Evolutionary conservation across 92 coral and sea anemone genomes (phyloP), one percentile per base, ranked within the genome.

Genomic region (Hydrozoanthus gracilis): DNA sequence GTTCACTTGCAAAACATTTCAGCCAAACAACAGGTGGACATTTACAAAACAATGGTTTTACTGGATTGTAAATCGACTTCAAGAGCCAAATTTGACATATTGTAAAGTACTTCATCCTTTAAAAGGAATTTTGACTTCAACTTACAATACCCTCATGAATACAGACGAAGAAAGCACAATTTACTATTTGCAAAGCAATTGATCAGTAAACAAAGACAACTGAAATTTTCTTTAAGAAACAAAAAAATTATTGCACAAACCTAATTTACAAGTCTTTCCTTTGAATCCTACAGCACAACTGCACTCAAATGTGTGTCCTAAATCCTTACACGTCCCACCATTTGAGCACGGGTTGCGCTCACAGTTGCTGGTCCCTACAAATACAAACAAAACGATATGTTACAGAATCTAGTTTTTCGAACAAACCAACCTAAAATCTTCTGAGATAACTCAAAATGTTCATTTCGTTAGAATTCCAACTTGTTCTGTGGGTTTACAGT

Each of bases 201-300:
- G 39, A 27, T 27, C 39, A 27, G 39, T 27, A 27, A 27, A 27
- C 39, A 27, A 27, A 27, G 39, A 27, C 2, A 2, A 27, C 39
- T 27, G 39, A 27, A 27, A 27, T 27, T 27, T 27, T 27, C 39
- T 27, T 27, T 27, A 27, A 27, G 39, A 27, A 27, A 27, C 39
- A 79, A 79, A 86, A 27, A 51, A 18, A 51, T 49, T 51, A 79
- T 11, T 18, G 65, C 46, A 82, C 92, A 77, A 92, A 97, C 99
- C 96, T 74, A 92, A 77, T 69, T 97, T 93, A 76, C 99, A 97
- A 3, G 94, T 93, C 50, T 80, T 86, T 49, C 99, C 99, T 67
- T 91, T 90, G 84, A 70, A 97, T 20, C 95, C 98, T 13, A 76
- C 55, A 48, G 83, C 87, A 72, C 99, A 97, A 4, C 68, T 71